phyloP scores from a whole-genome alignment of 2,888 invertebrate species.

The Folsomia manolachei region DNA sequence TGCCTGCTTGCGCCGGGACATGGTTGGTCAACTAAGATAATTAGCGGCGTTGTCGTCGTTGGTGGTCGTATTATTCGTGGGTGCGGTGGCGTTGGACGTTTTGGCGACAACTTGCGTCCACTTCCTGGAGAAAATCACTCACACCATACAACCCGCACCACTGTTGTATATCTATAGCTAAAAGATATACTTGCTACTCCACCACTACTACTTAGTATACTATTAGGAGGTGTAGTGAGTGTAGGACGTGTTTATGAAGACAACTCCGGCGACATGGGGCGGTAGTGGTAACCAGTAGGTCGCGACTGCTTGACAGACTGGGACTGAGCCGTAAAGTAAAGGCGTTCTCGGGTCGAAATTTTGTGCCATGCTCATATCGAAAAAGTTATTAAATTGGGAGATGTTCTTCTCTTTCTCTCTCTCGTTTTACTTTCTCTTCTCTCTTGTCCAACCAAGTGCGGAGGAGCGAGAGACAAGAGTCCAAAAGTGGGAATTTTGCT shows the following conservation, averaged over 20 bases:
- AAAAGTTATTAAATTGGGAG: constrained; percentile 14
- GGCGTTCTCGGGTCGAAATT: not conserved
- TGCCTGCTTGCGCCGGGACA: constrained; percentile 49
- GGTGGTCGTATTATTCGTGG: too few relatives aligned
- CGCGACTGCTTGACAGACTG: not conserved
- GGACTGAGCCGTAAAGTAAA: not conserved
- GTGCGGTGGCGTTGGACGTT: not conserved
- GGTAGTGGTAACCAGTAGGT: not conserved
- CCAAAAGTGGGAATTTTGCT: constrained; percentile 4
- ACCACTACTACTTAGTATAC: not conserved
- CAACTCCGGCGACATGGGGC: not conserved
- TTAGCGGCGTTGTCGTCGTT: too few relatives aligned
- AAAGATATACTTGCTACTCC: too few relatives aligned
- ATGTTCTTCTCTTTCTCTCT: not conserved
- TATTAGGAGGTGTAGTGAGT: too few relatives aligned
- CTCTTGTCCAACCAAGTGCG: not conserved
- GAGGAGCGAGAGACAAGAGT: not conserved
- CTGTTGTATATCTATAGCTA: too few relatives aligned
- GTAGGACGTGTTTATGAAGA: not conserved
- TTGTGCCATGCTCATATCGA: constrained; percentile 14
- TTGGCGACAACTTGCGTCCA: not conserved
- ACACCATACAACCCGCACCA: too few relatives aligned
- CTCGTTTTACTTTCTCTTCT: not conserved
- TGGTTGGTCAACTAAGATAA: constrained; percentile 20
- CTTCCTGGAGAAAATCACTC: not conserved